phyloP scores from a whole-genome alignment of 2,888 invertebrate species.

The Hermaeophaga mercurialis region DNA sequence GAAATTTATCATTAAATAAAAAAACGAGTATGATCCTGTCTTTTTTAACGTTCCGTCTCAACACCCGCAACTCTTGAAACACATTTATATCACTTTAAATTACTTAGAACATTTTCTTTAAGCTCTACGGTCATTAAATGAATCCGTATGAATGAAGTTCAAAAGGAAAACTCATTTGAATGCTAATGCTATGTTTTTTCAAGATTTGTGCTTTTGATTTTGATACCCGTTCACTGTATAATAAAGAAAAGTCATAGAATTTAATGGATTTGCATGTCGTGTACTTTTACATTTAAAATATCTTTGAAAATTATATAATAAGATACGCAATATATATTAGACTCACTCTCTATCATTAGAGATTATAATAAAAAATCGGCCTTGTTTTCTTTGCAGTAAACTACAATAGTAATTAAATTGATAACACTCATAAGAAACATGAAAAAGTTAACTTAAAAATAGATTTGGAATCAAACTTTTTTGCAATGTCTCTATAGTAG shows the following conservation, averaged over 20 bases:
- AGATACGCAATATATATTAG: too few relatives aligned
- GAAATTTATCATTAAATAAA: background rate
- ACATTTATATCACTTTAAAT: conserved; percentile 32
- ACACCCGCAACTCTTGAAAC: conserved; percentile 26
- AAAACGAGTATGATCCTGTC: background rate
- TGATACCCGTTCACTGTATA: background rate
- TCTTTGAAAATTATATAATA: too few relatives aligned
- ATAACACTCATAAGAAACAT: too few relatives aligned
- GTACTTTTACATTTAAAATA: too few relatives aligned
- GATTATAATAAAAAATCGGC: too few relatives aligned
- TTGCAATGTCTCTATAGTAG: too few relatives aligned
- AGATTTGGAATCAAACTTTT: too few relatives aligned
- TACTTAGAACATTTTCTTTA: conserved; percentile 32
- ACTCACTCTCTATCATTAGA: too few relatives aligned
- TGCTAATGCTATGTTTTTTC: conserved; percentile 18
- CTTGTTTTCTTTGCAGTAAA: too few relatives aligned
- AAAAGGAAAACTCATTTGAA: conserved; percentile 30
- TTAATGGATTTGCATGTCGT: background rate
- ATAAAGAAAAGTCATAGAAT: conserved; percentile 5
- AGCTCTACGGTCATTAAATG: conserved; percentile 33
- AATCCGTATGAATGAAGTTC: conserved; percentile 33
- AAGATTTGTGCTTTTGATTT: conserved; percentile 11
- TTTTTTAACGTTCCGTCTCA: conserved; percentile 12
- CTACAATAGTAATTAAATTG: too few relatives aligned
- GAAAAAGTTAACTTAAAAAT: too few relatives aligned